phyloP scores from a whole-genome alignment of 2,797 vertebrate species.

The Chiloscyllium punctatum region DNA sequence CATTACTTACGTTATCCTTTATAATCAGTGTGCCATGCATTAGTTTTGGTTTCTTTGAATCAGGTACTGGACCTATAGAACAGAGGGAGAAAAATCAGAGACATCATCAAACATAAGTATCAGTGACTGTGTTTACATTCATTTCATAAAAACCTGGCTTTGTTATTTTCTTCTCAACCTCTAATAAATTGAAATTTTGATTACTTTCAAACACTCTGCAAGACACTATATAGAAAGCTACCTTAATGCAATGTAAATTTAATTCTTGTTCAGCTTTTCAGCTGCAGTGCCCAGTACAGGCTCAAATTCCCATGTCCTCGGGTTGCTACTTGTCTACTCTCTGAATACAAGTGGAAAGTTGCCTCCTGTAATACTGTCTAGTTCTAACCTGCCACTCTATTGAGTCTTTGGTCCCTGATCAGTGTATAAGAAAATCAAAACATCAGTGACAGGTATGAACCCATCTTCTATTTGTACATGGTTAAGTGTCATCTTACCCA shows the following conservation, averaged over 20 bases:
- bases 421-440: neutral
- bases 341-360: neutral
- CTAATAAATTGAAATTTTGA: neutral
- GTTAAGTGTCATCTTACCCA: neutral
- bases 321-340: neutral
- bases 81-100: neutral
- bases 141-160: neutral
- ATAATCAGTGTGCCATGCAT: conserved; percentile 91
- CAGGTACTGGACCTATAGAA: conserved; percentile 69
- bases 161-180: neutral
- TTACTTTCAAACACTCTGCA: neutral
- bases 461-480: neutral
- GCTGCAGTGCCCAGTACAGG: neutral
- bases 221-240: neutral
- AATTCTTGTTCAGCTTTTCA: neutral
- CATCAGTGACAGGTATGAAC: neutral
- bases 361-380: neutral
- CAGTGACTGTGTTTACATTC: neutral
- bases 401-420: neutral
- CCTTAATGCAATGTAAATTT: neutral
- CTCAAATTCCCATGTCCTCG: neutral
- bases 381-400: neutral
- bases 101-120: neutral
- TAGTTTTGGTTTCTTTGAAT: conserved; percentile 80
- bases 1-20: conserved; percentile 82